Evolutionary conservation across 1,140 invertebrate species (phyloP).

Genomic region (silkworm (Bombyx mori)): ASM3026992v2 NC_085130.1:17916001-17916500

Average conservation of each 20-base stretch:
- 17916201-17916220: constrained; percentile 55
- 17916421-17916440: too few species aligned
- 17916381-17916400: too few species aligned
- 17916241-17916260: constrained; percentile 41
- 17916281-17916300: constrained; percentile 40
- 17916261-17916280: constrained; percentile 41
- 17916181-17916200: constrained; percentile 44
- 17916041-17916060: background rate
- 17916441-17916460: too few species aligned
- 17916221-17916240: constrained; percentile 47
- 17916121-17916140: constrained; percentile 45
- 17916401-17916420: too few species aligned
- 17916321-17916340: too few species aligned
- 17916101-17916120: constrained; percentile 25
- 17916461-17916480: too few species aligned
- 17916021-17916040: constrained; percentile 4
- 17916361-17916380: too few species aligned
- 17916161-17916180: constrained; percentile 44
- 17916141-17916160: constrained; percentile 42
- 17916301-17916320: too few species aligned
- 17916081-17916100: constrained; percentile 6
- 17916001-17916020: constrained; percentile 11
- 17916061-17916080: constrained; percentile 3
- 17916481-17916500: too few species aligned
- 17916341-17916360: too few species aligned